Base-by-base conservation (phyloP, 2,888 invertebrate species). In the Listrodromus nycthemerus region DNA sequence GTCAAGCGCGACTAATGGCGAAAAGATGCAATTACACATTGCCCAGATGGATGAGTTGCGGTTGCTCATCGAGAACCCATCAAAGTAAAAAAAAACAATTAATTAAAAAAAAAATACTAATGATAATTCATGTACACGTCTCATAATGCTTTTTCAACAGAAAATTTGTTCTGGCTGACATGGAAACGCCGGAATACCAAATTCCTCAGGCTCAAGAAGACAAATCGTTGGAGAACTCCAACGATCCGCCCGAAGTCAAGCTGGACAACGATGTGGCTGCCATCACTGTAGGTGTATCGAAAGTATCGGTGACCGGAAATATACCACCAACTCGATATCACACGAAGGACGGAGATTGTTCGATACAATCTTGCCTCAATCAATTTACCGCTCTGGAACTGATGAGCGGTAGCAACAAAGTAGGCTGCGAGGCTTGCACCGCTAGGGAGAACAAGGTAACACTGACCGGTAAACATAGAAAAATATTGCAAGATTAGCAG, bases 301-400 rank as follows among this genome's bases (percentile, higher is more conserved):
- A 88, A 78, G 65, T 91, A 2, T 86, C 87, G 16, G 79, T 91
- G 41, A 78, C 79, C 1, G 85, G 78, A 41, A 82, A 83, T 50
- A 82, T 86, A 6, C 86, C 89, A 65, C 76, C 73, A 30, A 95
- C 96, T 0, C 95, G 97, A 21, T 97, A 96, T 91, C 95, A 96
- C 50, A 96, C 96, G 90, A 96, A 96, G 87, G 97, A 97, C 78
- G 96, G 96, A 58, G 97, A 97, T 88, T 97, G 96, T 92, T 97
- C 97, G 27, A 95, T 99, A 71, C 96, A 97, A 89, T 97, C 98
- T 0, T 99, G 98, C 92, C 95, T 99, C 74, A 97, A 97, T 91
- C 97, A 98, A 92, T 99, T 99, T 94, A 99, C 98, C 0, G 96
- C 97, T 0, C 95, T 97, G 19, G 99, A 99, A 92, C 94, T 98